Percentiles rank a stretch among this genome's conserved stretches.
These are phyloP conservation scores for Fragum fragum DNA, from an alignment of 2,888 invertebrate species.

Conservation along the genomic window DNA sequence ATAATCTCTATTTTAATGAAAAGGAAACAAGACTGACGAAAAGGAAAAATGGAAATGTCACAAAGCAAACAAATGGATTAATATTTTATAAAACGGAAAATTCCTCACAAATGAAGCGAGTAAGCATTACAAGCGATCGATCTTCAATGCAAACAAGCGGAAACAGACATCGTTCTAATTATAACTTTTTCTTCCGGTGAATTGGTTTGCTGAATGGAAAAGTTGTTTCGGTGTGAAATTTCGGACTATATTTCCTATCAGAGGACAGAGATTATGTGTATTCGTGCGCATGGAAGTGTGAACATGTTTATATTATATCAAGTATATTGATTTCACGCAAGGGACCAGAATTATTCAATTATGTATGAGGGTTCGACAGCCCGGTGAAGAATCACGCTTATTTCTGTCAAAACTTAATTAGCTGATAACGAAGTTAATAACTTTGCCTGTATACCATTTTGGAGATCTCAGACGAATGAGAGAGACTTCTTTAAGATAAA, in stretches of 20 bases:
- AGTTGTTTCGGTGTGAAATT: constrained; percentile 12
- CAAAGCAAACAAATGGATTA: constrained; percentile 14
- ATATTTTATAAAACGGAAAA: constrained; percentile 7
- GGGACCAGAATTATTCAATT: constrained; percentile 14
- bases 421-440: neutral
- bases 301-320: constrained; percentile 17
- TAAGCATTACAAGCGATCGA: neutral
- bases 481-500: too few relatives aligned
- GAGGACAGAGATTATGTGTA: constrained; percentile 20
- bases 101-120: constrained; percentile 8
- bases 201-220: neutral
- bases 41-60: neutral
- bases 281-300: constrained; percentile 17
- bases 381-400: neutral
- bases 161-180: constrained; percentile 18
- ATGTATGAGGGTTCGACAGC: neutral
- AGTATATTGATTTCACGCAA: constrained; percentile 23
- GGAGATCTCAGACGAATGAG: neutral
- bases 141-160: constrained; percentile 13
- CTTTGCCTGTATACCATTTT: neutral
- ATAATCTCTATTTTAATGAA: too few relatives aligned
- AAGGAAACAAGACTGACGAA: neutral
- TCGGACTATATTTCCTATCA: constrained; percentile 1
- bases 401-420: neutral
- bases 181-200: constrained; percentile 17